Evolutionary conservation across 2,113 vertebrate species (phyloP).

Genomic region (Eptesicus fuscus): DNA sequence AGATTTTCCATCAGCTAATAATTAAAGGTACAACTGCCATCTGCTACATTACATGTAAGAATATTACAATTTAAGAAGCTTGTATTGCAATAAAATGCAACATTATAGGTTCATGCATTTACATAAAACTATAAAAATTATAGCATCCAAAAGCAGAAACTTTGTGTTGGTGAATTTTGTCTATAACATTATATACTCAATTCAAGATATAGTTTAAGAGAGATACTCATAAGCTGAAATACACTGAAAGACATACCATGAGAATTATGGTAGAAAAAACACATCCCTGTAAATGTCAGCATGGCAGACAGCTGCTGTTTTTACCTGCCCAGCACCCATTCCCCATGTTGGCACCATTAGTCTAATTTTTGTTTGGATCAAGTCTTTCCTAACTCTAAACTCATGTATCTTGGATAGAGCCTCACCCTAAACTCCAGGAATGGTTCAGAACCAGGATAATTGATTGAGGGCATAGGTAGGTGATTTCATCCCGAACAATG

Average conservation of each 20-base stretch:
- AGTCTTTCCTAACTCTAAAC: not conserved
- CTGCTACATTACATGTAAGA: not conserved
- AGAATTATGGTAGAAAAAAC: not conserved
- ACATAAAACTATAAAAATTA: constrained; percentile 32
- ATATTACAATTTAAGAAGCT: constrained; percentile 7
- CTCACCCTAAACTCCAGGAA: not conserved
- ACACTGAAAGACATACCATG: not conserved
- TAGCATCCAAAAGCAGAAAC: not conserved
- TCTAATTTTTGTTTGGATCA: not conserved
- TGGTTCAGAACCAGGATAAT: not conserved
- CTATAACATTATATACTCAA: not conserved
- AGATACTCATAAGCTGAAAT: not conserved
- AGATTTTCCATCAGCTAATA: constrained; percentile 22
- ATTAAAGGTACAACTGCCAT: constrained; percentile 14
- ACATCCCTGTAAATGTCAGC: not conserved
- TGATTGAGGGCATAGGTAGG: not conserved
- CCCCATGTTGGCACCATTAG: not conserved
- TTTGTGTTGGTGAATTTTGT: not conserved
- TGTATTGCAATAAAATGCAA: not conserved
- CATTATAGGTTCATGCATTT: not conserved
- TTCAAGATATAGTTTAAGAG: constrained; percentile 4
- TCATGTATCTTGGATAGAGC: not conserved
- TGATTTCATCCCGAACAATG: not conserved
- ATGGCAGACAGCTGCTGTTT: not conserved
- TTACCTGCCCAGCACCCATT: not conserved